Evolutionary conservation across 2,888 invertebrate species (phyloP), one percentile per base, ranked within the genome.

Genomic region (Galerucella nymphaeae): DNA sequence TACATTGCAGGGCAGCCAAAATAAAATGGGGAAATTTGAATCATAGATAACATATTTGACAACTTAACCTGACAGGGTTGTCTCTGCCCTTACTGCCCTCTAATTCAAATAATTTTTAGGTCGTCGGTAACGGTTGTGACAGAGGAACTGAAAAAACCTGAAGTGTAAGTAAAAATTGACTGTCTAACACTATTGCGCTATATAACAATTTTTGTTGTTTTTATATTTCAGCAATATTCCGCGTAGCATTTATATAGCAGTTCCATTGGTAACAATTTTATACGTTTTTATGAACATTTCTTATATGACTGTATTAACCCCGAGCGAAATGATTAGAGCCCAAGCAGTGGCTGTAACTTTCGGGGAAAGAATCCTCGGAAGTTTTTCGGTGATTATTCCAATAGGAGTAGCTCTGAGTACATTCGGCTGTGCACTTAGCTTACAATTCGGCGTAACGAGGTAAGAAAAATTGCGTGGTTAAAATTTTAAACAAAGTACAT

Each of bases 221-320:
- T 20, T 65, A 6, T 77, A 71, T 87, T 87, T 16, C 87, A 93
- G 94, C 68, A 96, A 96, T 84, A 93, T 96, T 38, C 93, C 94
- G 0, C 88, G 92, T 55, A 93, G 95, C 79, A 94, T 96, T 78
- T 88, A 92, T 10, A 93, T 96, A 65, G 95, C 93, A 0, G 93
- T 96, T 0, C 96, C 96, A 0, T 86, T 94, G 8, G 94, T 96
- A 41, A 95, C 95, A 0, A 86, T 90, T 0, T 89, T 95, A 11
- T 96, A 96, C 83, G 92, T 95, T 30, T 90, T 93, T 80, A 94
- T 95, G 91, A 96, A 96, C 83, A 89, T 95, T 16, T 93, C 95
- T n/a, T 96, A 96, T 86, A 93, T 96, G 92, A 91, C 94, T 0
- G 94, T 93, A 5, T 86, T 96, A 78, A 91, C 90, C 2, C 89